These are phyloP conservation scores for Neoseiulus cucumeris DNA, from an alignment of 1,140 invertebrate species.

Conservation along the genomic window DNA sequence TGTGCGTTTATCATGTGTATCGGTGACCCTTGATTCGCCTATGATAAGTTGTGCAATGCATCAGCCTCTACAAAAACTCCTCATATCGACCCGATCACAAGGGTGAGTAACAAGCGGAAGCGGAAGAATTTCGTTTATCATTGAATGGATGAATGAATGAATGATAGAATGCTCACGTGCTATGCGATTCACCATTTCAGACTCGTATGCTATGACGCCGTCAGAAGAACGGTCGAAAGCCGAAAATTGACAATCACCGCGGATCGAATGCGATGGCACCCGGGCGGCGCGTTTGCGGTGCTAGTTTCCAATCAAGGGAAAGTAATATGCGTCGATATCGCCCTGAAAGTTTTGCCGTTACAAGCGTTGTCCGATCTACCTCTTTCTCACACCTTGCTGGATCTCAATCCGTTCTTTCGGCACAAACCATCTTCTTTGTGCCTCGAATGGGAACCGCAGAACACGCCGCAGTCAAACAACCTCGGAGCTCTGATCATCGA, in stretches of 20 bases:
- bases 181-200: too few species aligned
- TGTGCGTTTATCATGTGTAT: background rate
- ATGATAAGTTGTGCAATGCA: background rate
- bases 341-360: background rate
- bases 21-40: background rate
- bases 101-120: too few species aligned
- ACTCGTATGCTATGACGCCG: background rate
- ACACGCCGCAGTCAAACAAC: background rate
- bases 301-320: background rate
- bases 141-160: too few species aligned
- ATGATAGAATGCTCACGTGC: too few species aligned
- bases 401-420: slow-evolving; percentile 7
- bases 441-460: background rate
- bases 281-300: background rate
- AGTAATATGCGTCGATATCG: background rate
- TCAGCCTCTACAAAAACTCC: background rate
- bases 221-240: background rate
- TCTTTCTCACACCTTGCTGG: background rate
- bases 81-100: background rate
- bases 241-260: background rate
- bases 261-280: background rate
- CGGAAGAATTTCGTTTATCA: too few species aligned
- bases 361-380: background rate
- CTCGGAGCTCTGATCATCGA: background rate
- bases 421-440: slow-evolving; percentile 5